Conservation (phyloP, 2,113 vertebrate genomes). For the Thalassoma bifasciatum region DNA sequence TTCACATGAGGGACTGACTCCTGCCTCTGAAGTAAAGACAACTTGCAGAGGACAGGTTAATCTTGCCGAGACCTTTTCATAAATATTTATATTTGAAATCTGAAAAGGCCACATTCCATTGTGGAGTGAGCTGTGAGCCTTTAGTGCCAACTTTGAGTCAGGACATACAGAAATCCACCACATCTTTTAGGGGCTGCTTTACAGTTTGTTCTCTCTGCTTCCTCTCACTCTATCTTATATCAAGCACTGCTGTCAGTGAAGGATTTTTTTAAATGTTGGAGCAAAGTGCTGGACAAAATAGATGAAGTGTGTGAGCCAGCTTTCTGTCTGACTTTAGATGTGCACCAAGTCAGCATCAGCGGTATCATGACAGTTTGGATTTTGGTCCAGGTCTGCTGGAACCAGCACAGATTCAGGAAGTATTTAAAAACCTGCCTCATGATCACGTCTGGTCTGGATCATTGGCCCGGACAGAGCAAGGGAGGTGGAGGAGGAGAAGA, state of each 20-base stretch:
- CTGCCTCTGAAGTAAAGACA: slow-evolving; percentile 56
- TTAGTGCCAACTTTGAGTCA: slow-evolving; percentile 28
- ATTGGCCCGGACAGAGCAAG: slow-evolving; percentile 45
- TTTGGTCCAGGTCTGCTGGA: slow-evolving; percentile 54
- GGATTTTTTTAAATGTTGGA: slow-evolving; percentile 21
- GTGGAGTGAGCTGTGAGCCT: slow-evolving; percentile 47
- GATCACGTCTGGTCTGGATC: slow-evolving; percentile 73
- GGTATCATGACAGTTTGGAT: slow-evolving; percentile 59
- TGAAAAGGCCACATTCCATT: slow-evolving; percentile 65
- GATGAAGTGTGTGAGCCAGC: neutral
- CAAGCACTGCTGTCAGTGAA: slow-evolving; percentile 44
- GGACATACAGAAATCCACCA: slow-evolving; percentile 36
- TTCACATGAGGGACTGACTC: no score
- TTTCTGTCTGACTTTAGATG: slow-evolving; percentile 51
- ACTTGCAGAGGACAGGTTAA: slow-evolving; percentile 63
- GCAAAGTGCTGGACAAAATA: slow-evolving; percentile 30
- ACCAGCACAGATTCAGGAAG: slow-evolving; percentile 27
- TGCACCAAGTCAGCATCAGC: slow-evolving; percentile 44
- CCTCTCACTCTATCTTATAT: slow-evolving; percentile 35
- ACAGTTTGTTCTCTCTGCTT: slow-evolving; percentile 53
- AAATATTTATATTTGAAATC: slow-evolving; percentile 82
- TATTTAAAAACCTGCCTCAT: slow-evolving; percentile 63
- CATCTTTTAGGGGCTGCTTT: slow-evolving; percentile 50
- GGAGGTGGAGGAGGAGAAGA: slow-evolving; percentile 74
- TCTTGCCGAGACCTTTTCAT: slow-evolving; percentile 54